Percentiles rank a stretch among this genome's conserved stretches.
phyloP scores from a whole-genome alignment of 2,113 vertebrate species.

The Mesoclemmys tuberculata region DNA sequence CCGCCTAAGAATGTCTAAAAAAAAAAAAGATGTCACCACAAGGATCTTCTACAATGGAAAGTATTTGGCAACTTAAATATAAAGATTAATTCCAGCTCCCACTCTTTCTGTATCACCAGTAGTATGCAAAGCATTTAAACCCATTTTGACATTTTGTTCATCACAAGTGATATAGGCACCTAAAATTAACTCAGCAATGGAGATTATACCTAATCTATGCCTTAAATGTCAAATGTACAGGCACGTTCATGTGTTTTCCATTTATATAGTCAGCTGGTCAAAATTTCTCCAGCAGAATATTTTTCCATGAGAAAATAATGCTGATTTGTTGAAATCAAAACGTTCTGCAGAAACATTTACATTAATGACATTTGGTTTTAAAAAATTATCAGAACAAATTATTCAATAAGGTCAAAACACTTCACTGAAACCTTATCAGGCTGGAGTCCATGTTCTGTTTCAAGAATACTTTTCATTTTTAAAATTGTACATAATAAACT shows the following conservation, averaged over 20 bases:
- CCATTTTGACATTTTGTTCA: background rate
- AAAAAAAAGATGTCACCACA: no score
- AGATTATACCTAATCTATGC: background rate
- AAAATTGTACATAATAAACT: background rate
- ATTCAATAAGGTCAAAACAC: background rate
- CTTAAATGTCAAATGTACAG: background rate
- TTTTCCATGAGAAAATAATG: no score
- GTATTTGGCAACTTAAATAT: background rate
- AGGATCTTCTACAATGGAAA: background rate
- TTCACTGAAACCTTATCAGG: background rate
- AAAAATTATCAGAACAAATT: background rate
- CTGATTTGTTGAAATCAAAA: background rate
- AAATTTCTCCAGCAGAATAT: background rate
- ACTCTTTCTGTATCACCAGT: no score
- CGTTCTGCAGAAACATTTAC: background rate
- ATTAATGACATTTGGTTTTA: background rate
- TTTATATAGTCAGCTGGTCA: background rate
- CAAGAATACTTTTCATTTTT: background rate
- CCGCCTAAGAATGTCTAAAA: no score
- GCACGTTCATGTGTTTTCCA: background rate
- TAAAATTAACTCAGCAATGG: background rate
- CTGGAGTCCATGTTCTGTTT: background rate
- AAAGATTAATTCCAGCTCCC: background rate
- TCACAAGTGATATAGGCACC: background rate
- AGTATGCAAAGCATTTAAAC: background rate